Percentiles rank a stretch among this genome's conserved stretches.
Conservation (phyloP, 1,140 invertebrate species). For the Brachionus manjavacas region DNA sequence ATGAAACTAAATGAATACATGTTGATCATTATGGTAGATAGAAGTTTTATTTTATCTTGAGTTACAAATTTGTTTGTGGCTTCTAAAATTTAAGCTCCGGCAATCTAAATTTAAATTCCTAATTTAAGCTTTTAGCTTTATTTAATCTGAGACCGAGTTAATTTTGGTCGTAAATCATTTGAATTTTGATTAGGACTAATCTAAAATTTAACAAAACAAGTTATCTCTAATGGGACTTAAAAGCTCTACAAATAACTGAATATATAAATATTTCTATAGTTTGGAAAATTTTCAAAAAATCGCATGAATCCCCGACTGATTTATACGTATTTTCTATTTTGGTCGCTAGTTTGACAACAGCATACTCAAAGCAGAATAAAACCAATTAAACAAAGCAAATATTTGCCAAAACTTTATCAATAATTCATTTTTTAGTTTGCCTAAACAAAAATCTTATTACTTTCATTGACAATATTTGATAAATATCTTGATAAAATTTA, state of each 20-base stretch:
- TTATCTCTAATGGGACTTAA: background rate
- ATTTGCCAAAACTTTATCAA: constrained; percentile 22
- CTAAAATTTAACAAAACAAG: background rate
- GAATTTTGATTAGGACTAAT: background rate
- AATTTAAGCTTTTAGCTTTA: background rate
- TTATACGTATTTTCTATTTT: constrained; percentile 2
- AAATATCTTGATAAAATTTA: constrained; percentile 37
- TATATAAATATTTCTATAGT: background rate
- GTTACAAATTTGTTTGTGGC: background rate
- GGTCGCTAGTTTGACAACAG: background rate
- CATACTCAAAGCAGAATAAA: background rate
- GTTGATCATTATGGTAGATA: too few relatives aligned
- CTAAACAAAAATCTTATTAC: constrained; percentile 35
- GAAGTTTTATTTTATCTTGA: background rate
- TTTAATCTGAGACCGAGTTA: background rate
- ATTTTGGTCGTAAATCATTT: background rate
- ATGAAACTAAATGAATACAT: too few relatives aligned
- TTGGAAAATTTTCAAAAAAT: background rate
- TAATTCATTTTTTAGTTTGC: constrained; percentile 20
- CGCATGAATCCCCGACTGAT: background rate
- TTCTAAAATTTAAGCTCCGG: background rate
- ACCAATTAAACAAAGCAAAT: constrained; percentile 20
- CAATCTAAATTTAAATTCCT: background rate
- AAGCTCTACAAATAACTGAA: background rate
- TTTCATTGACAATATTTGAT: constrained; percentile 30